A percentile compares a stretch with the other conserved stretches of the same genome.
These are phyloP conservation scores for Melitaea athalia DNA, from an alignment of 2,888 invertebrate species.

Conservation along the genomic window DNA sequence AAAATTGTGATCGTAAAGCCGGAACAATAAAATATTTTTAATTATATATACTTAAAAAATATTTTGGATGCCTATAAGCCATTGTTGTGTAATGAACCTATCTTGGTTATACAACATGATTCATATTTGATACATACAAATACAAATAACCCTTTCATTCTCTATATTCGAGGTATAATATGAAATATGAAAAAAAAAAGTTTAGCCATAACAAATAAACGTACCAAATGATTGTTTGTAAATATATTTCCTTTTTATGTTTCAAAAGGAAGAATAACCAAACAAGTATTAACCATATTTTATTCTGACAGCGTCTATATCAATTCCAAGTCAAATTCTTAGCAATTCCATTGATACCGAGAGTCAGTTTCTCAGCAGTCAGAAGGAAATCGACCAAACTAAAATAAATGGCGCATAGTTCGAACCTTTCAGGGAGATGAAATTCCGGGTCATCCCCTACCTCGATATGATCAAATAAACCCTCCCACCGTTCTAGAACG, in stretches of 20 bases:
- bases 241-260: constrained; percentile 2
- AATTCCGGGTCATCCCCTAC: constrained; percentile 66
- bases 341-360: constrained; percentile 52
- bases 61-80: no score
- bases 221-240: constrained; percentile 1
- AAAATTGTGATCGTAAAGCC: no score
- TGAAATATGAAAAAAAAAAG: background rate
- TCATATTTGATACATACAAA: background rate
- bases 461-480: constrained; percentile 68
- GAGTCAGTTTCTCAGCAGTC: constrained; percentile 62
- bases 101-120: no score
- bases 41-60: no score
- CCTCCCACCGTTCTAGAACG: constrained; percentile 42
- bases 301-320: constrained; percentile 27
- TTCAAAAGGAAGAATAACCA: constrained; percentile 6
- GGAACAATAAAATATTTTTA: no score
- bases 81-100: no score
- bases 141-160: background rate
- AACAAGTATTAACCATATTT: constrained; percentile 19
- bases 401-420: constrained; percentile 74
- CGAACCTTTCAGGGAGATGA: constrained; percentile 70
- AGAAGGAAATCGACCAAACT: constrained; percentile 66
- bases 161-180: no score
- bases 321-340: constrained; percentile 35
- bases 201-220: background rate